A percentile compares a stretch with the other conserved stretches of the same genome.
Conservation (phyloP, 2,888 invertebrate species). For the Venustoraphidia nigricollis region DNA sequence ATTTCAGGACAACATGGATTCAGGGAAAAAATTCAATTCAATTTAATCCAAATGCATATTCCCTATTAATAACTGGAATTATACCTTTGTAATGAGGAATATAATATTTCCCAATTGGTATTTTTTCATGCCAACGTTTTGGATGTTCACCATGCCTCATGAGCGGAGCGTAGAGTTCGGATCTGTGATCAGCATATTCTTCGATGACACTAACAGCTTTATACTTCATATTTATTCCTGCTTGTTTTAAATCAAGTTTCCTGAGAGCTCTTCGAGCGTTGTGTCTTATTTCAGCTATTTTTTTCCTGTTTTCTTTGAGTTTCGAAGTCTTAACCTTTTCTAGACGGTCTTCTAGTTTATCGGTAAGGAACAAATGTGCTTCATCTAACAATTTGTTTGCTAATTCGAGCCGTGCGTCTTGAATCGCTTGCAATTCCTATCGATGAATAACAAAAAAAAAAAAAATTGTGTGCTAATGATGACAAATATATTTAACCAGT, state of each 20-base stretch:
- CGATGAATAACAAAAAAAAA: not conserved
- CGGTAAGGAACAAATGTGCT: constrained; percentile 31
- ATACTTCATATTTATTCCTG: constrained; percentile 25
- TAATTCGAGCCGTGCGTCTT: constrained; percentile 50
- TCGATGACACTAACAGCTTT: constrained; percentile 29
- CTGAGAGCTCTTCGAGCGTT: constrained; percentile 29
- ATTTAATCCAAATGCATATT: no score
- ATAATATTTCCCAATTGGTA: constrained; percentile 22
- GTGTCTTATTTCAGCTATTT: constrained; percentile 37
- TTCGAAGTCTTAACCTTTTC: constrained; percentile 32
- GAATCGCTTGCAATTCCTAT: constrained; percentile 55
- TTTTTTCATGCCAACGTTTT: constrained; percentile 37
- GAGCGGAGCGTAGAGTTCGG: constrained; percentile 46
- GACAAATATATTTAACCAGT: no score
- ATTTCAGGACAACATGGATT: no score
- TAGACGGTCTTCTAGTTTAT: constrained; percentile 31
- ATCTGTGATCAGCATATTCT: constrained; percentile 38
- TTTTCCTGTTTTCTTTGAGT: constrained; percentile 36
- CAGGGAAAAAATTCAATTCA: no score
- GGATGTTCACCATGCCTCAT: constrained; percentile 50
- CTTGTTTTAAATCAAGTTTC: constrained; percentile 29
- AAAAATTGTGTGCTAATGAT: no score
- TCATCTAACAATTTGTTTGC: constrained; percentile 45
- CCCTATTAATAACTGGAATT: not conserved
- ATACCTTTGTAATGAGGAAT: constrained; percentile 23